Conservation (phyloP, 2,888 invertebrate genomes). For the Deilephila porcellus region DNA sequence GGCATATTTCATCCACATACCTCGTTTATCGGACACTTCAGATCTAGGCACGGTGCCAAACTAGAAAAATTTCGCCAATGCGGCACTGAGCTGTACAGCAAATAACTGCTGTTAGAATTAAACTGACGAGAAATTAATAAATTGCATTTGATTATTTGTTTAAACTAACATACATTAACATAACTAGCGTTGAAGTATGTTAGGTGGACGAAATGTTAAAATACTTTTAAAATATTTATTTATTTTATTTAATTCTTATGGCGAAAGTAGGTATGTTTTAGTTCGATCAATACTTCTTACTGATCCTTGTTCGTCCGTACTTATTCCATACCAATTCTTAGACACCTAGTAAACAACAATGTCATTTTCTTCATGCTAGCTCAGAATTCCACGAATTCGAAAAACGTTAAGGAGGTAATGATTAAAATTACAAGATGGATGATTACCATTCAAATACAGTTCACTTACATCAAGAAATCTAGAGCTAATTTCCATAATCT, state of each 20-base stretch:
- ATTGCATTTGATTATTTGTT: not conserved
- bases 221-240: too few relatives aligned
- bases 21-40: not conserved
- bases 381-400: not conserved
- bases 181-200: too few relatives aligned
- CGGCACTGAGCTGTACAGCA: not conserved
- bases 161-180: too few relatives aligned
- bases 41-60: not conserved
- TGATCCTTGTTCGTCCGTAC: too few relatives aligned
- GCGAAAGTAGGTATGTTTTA: too few relatives aligned
- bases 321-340: not conserved
- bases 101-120: not conserved
- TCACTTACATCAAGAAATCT: constrained; percentile 15
- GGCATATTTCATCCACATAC: not conserved
- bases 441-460: not conserved
- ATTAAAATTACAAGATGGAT: constrained; percentile 1
- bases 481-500: constrained; percentile 21
- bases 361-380: not conserved
- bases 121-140: not conserved
- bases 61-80: not conserved
- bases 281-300: too few relatives aligned
- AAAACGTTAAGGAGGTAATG: not conserved
- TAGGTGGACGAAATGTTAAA: too few relatives aligned
- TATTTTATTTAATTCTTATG: too few relatives aligned
- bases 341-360: not conserved